Base-by-base conservation (phyloP, 2,797 vertebrate genomes). In the Malurus leucopterus region DNA sequence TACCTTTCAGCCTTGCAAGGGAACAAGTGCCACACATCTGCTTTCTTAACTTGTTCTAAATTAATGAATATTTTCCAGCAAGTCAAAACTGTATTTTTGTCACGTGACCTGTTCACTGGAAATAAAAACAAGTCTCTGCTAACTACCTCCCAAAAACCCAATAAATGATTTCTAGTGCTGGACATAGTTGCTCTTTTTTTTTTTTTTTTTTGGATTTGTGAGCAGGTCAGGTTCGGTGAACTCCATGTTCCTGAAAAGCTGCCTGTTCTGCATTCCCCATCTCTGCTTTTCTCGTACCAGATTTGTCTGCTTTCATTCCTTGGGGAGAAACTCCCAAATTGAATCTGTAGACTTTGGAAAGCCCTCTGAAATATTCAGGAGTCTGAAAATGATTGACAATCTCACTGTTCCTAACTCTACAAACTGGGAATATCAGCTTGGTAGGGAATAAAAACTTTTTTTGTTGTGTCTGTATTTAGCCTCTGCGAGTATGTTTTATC, bases 361-460 rank as follows among this genome's bases (percentile, higher is more conserved):
- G 38, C 36, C 68, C 32, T 72, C 44, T 90, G 20, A 94, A 95
- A 88, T 87, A 91, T 72, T 78, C 30, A 75, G 47, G 36, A 80
- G 30, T 32, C 40, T 89, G 57, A 51, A 77, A 89, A 75, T 63
- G 11, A 38, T 36, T 61, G 67, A 18, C 26, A 62, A 0, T 57
- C 58, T 92, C 63, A 83, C 20, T 77, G 36, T 80, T 84, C 15
- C n/a, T 62, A 40, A 32, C 32, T 83, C 41, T 23, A 30, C 40
- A 74, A 78, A 32, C 34, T 49, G 50, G 41, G 23, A 29, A 41
- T 70, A 44, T 58, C 26, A 62, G 17, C 16, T 71, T 84, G 21
- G 3, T 27, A 38, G 32, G 27, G 32, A 51, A 44, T n/a, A 67
- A 62, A 32, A 13, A 5, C 5, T 53, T 88, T 76, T 67, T 64